Base-by-base conservation (phyloP, 2,888 invertebrate species). In the Cataglyphis livida region DNA sequence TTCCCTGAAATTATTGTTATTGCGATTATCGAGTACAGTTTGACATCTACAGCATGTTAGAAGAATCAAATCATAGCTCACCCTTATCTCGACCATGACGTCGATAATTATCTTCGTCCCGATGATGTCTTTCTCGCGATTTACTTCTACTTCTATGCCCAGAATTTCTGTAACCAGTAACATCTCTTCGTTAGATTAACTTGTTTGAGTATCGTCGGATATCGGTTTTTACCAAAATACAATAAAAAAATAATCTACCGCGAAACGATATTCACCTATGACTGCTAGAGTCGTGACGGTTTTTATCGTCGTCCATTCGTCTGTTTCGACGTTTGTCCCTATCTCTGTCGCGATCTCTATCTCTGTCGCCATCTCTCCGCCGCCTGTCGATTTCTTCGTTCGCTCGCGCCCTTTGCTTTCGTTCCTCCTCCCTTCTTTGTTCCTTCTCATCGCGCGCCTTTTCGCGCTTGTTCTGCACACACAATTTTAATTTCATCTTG, bases 361-460 rank as follows among this genome's bases (percentile, higher is more conserved):
- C 92, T 73, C 92, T 89, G 21, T 92, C 92, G 7, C 91, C 87
- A 7, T 92, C 92, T 74, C 93, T 87, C 74, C 93, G 92, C 82
- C 92, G 92, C 74, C 93, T 92, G 66, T 93, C 93, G 38, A 93
- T 90, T 66, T 93, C 93, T 75, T 94, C 94, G 83, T 93, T 93
- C 59, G 91, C 93, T 41, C 93, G 93, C n/a, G 93, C 92, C 35
- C 95, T 92, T 90, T 95, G 95, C 89, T 95, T 95, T 54, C 95
- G 94, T 66, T 96, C 95, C 86, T 95, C 95, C 87, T 95, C 95
- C 84, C 95, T 91, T 86, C 94, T 95, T 83, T 95, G 95, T 85
- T 96, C 96, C 87, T 95, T 95, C 85, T 95, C 95, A 89, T 95
- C 95, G 88, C 95, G 92, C 85, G 95, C 95, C 92, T 95, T 95